phyloP scores from a whole-genome alignment of 2,888 invertebrate genomes.

The Lapara coniferarum region DNA sequence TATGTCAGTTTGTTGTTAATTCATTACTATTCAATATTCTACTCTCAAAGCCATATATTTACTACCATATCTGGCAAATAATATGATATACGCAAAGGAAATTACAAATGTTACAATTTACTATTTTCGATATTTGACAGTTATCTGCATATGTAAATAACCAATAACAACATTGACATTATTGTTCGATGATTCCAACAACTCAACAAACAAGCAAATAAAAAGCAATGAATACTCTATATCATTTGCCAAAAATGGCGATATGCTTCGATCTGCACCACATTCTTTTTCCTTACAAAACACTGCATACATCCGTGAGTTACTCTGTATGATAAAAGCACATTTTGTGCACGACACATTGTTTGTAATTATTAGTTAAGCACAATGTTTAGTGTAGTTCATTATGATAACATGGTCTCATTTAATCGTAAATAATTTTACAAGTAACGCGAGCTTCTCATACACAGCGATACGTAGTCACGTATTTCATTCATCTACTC shows the following conservation, averaged over 20 bases:
- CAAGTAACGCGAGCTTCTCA: constrained; percentile 6
- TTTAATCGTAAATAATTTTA: constrained; percentile 17
- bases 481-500: constrained; percentile 13
- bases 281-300: neutral
- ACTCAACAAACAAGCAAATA: neutral
- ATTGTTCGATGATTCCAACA: neutral
- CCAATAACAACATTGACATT: too few relatives aligned
- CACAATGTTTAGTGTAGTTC: constrained; percentile 17
- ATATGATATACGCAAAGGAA: neutral
- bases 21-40: neutral
- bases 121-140: neutral
- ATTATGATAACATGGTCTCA: constrained; percentile 16
- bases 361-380: neutral
- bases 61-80: constrained; percentile 8
- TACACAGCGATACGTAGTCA: constrained; percentile 4
- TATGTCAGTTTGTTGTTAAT: neutral
- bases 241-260: constrained; percentile 15
- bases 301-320: too few relatives aligned
- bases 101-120: neutral
- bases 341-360: neutral
- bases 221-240: neutral
- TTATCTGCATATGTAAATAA: neutral
- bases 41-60: neutral
- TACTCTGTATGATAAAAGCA: neutral
- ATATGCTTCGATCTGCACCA: neutral